phyloP scores from a whole-genome alignment of 2,888 invertebrate species.

The Malthinus flaveolus region DNA sequence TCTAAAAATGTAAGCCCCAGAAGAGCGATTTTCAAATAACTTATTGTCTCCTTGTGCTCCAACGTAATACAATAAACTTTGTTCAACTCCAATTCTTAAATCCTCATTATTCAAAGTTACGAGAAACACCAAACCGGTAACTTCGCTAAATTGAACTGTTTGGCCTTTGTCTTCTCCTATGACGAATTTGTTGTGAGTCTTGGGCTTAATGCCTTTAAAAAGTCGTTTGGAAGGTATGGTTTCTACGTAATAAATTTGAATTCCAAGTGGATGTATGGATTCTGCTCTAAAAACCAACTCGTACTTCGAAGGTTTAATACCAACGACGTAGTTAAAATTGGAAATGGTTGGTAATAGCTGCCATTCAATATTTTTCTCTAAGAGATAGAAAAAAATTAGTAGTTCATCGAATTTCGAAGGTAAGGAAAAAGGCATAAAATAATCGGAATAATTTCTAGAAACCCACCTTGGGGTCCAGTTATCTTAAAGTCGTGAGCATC shows the following conservation, averaged over 20 bases:
- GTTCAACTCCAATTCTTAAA: constrained; percentile 54
- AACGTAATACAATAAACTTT: constrained; percentile 75
- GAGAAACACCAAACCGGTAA: constrained; percentile 42
- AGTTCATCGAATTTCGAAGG: no score
- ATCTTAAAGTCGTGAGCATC: constrained; percentile 38
- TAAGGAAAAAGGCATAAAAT: no score
- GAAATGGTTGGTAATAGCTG: constrained; percentile 28
- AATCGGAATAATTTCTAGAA: no score
- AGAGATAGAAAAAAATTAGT: no score
- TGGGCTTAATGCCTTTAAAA: neutral
- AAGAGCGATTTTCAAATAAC: constrained; percentile 57
- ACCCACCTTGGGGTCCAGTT: constrained; percentile 21
- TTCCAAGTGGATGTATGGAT: constrained; percentile 69
- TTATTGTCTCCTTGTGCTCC: constrained; percentile 58
- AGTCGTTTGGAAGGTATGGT: neutral
- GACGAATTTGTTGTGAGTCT: neutral
- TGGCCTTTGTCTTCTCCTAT: constrained; percentile 13
- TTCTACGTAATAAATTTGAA: constrained; percentile 62
- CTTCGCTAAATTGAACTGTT: constrained; percentile 56
- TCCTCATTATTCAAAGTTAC: constrained; percentile 59
- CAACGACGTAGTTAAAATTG: constrained; percentile 27
- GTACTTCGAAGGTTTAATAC: constrained; percentile 16
- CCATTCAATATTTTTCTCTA: constrained; percentile 13
- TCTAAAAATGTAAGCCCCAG: constrained; percentile 72
- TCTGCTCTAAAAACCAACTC: constrained; percentile 72